phyloP scores from a whole-genome alignment of 2,797 vertebrate genomes.

The Karalla daura region DNA sequence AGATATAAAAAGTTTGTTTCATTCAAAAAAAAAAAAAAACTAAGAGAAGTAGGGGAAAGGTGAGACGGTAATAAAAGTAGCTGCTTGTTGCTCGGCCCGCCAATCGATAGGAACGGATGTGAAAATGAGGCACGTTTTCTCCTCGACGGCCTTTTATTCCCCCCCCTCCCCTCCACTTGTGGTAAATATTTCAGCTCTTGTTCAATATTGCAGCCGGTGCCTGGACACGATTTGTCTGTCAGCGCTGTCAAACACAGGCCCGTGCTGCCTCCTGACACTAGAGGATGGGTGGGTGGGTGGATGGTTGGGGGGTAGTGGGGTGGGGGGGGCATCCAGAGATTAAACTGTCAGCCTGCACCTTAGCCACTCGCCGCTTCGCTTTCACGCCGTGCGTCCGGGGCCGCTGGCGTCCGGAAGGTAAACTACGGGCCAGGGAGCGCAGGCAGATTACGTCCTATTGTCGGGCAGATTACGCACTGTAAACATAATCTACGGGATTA shows the following conservation, averaged over 20 bases:
- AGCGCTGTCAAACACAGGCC: constrained; percentile 58
- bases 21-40: constrained; percentile 53
- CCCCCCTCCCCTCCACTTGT: constrained; percentile 17
- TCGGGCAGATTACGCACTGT: no score
- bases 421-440: no score
- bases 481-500: neutral
- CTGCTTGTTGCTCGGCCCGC: constrained; percentile 20
- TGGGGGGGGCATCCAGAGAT: constrained; percentile 59
- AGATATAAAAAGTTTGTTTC: constrained; percentile 66
- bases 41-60: constrained; percentile 56
- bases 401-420: no score
- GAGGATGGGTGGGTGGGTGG: no score
- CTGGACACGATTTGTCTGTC: constrained; percentile 69
- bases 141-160: constrained; percentile 47
- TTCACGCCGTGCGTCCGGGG: constrained; percentile 1
- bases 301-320: no score
- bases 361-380: constrained; percentile 18
- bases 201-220: constrained; percentile 61
- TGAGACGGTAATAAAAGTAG: constrained; percentile 49
- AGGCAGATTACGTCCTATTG: no score
- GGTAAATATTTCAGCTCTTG: constrained; percentile 36
- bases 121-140: constrained; percentile 37
- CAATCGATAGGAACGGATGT: constrained; percentile 43
- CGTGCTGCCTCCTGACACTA: constrained; percentile 49
- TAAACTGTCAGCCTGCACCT: constrained; percentile 55